phyloP scores from a whole-genome alignment of 2,888 invertebrate genomes.

The Bibio marci region DNA sequence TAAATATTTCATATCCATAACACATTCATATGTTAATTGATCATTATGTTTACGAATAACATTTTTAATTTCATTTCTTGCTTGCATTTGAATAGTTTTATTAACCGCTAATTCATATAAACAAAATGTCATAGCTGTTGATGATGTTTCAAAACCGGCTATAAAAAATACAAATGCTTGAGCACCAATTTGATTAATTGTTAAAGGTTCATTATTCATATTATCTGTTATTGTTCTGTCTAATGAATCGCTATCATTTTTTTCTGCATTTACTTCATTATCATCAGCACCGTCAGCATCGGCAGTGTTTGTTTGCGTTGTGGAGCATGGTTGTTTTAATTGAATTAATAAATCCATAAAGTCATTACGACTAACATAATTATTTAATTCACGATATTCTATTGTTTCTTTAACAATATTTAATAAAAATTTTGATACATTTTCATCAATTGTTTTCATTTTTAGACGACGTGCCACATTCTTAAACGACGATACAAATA shows the following conservation, averaged over 20 bases:
- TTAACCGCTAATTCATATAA: conserved; percentile 17
- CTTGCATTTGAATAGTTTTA: conserved; percentile 17
- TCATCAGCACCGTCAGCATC: background rate
- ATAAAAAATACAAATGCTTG: conserved; percentile 37
- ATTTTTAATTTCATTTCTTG: conserved; percentile 15
- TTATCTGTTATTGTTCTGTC: no score
- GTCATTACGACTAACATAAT: conserved; percentile 29
- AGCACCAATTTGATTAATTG: conserved; percentile 28
- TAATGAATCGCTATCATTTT: no score
- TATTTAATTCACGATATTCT: conserved; percentile 29
- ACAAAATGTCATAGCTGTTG: conserved; percentile 34
- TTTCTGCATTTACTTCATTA: background rate
- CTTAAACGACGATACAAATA: no score
- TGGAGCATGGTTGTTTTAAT: no score
- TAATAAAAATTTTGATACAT: conserved; percentile 30
- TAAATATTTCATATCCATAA: conserved; percentile 22
- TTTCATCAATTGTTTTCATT: conserved; percentile 15
- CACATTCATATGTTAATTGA: conserved; percentile 18
- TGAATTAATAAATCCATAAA: conserved; percentile 37
- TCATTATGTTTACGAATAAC: conserved; percentile 14
- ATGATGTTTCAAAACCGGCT: conserved; percentile 44
- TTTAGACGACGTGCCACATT: no score
- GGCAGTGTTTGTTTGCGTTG: no score
- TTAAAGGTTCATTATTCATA: no score
- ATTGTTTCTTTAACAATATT: conserved; percentile 31